Base-by-base conservation (phyloP, 2,113 vertebrate species). In the Orcinus orca region DNA sequence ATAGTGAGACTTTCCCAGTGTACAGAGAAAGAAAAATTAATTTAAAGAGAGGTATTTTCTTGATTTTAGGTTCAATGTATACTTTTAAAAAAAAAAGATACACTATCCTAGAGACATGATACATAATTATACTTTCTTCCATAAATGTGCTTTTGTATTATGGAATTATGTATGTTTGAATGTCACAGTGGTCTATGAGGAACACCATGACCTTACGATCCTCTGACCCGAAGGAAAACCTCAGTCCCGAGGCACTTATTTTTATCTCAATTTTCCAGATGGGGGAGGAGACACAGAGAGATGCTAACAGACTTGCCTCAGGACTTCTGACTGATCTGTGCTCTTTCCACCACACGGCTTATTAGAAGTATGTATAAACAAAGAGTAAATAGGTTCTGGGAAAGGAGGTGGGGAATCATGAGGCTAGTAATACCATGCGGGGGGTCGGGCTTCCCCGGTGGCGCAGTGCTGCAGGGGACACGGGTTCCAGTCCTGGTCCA, bases 401-500 rank as follows among this genome's bases (percentile, higher is more conserved):
- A 13, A 18, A 38, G 36, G n/a, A 18, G 6, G 38, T 0, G 12
- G 58, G 81, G 3, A 15, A 6, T 13, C 20, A 2, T 1, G 21
- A 74, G 31, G 36, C 6, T n/a, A 3, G 21, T 2, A 5, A 26
- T 3, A 29, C 55, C 2, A 0, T 0, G 3, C 8, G 44, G 44
- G 44, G 12, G 47, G 47, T 8, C 38, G 47, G 12, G 15, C 14
- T 17, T 53, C 50, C 50, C 50, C 5, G 50, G 15, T 53, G 50
- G 50, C 4, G 1, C 14, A 15, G 50, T 53, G 50, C 13, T 53
- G 53, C 53, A 53, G 53, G 15, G 53, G 5, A 17, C 15, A 53
- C 53, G 15, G 53, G 53, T 53, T 53, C 53, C 15, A 53, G 53
- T 15, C 53, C 53, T 53, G 53, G 53, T 53, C 15, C 0, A 1